phyloP scores from a whole-genome alignment of 2,797 vertebrate genomes.

The Sebastes miniatus region DNA sequence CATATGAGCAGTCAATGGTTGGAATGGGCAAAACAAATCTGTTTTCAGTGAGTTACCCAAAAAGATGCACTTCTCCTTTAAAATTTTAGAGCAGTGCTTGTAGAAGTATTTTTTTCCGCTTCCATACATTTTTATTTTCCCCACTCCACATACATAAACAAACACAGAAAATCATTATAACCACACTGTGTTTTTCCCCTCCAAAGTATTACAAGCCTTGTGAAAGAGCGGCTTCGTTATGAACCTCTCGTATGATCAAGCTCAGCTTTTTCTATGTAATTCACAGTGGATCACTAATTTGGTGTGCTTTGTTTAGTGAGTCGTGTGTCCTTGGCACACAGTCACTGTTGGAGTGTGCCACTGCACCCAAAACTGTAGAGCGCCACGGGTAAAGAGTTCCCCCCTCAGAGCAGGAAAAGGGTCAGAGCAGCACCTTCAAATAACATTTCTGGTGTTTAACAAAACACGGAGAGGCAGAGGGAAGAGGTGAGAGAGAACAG shows the following conservation, averaged over 20 bases:
- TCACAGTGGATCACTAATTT: conserved; percentile 20
- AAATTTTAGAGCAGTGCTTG: background rate
- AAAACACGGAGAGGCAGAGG: conserved; percentile 47
- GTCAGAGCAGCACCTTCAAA: conserved; percentile 52
- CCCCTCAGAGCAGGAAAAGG: conserved; percentile 10
- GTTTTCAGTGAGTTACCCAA: background rate
- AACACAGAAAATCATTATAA: conserved; percentile 1
- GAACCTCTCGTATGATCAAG: background rate
- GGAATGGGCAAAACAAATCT: background rate
- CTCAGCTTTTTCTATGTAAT: conserved; percentile 18
- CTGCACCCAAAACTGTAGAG: conserved; percentile 18
- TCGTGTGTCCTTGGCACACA: conserved; percentile 36
- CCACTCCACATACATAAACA: background rate
- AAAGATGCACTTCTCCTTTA: background rate
- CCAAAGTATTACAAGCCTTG: background rate
- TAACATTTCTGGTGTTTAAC: conserved; percentile 59
- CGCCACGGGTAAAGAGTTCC: conserved; percentile 11
- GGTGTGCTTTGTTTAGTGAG: conserved; percentile 28
- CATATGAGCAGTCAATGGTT: too few species aligned
- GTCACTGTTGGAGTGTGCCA: conserved; percentile 6
- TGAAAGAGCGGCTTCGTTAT: background rate
- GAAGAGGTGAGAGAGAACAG: conserved; percentile 42
- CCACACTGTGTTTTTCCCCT: background rate
- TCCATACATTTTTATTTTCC: background rate
- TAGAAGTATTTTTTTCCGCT: background rate